phyloP scores from a whole-genome alignment of 2,113 vertebrate genomes.

The Desmodus rotundus region DNA sequence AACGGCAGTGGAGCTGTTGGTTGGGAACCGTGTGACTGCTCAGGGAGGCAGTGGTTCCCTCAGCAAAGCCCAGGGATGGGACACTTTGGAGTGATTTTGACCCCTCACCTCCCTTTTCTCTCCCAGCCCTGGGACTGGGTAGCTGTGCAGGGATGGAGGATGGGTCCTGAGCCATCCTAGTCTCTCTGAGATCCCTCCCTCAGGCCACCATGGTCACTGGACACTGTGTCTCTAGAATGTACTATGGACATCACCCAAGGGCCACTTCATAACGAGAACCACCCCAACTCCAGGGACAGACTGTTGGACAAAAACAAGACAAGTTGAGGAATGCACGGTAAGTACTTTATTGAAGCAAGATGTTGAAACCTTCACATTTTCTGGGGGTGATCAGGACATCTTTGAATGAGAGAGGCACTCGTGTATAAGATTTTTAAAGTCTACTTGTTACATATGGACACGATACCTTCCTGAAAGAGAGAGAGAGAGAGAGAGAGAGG shows the following conservation, averaged over 20 bases:
- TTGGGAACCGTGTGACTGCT: no score
- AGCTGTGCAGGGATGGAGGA: no score
- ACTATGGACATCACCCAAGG: neutral
- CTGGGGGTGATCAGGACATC: neutral
- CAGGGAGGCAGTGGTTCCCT: no score
- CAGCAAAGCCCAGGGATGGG: no score
- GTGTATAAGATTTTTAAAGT: fast-evolving
- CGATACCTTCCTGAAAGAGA: fast-evolving
- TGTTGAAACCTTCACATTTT: neutral
- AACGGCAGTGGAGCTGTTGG: no score
- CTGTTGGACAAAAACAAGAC: neutral
- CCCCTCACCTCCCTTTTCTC: no score
- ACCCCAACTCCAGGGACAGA: neutral
- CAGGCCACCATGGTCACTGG: neutral
- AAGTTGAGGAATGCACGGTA: neutral
- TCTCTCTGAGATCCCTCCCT: no score
- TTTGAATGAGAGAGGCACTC: neutral
- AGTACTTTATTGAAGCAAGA: slow-evolving; percentile 18
- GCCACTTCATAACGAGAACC: neutral
- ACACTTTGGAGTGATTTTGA: no score
- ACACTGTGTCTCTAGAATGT: fast-evolving
- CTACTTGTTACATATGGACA: fast-evolving
- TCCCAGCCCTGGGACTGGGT: no score
- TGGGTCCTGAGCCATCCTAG: no score
- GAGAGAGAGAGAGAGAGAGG: neutral